phyloP scores from a whole-genome alignment of 2,113 vertebrate genomes.

The pig (Sus scrofa) region DNA sequence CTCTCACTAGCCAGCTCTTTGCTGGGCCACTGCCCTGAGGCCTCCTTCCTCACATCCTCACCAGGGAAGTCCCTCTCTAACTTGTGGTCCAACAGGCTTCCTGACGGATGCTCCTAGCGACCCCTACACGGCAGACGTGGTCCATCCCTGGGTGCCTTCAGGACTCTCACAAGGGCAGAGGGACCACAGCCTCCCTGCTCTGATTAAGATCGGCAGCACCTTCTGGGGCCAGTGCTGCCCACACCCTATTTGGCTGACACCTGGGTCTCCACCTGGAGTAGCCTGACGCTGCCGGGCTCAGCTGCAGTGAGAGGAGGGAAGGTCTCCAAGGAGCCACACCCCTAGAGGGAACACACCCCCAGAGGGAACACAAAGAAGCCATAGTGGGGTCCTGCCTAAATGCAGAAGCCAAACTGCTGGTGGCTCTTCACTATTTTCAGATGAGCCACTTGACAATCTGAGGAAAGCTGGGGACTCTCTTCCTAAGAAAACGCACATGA shows the following conservation, averaged over 20 bases:
- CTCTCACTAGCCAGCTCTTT: not conserved
- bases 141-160: not conserved
- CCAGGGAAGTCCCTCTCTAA: not conserved
- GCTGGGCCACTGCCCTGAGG: not conserved
- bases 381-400: not conserved
- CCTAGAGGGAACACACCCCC: not conserved
- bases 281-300: not conserved
- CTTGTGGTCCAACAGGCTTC: not conserved
- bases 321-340: not conserved
- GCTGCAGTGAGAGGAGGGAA: not conserved
- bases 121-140: accelerated
- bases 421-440: not conserved
- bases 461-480: not conserved
- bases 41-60: not conserved
- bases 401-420: not conserved
- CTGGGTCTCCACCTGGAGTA: not conserved
- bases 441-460: not conserved
- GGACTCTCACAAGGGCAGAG: not conserved
- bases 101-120: accelerated
- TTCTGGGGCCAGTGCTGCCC: not conserved
- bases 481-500: not conserved
- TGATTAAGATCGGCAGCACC: not conserved
- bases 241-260: not conserved
- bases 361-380: not conserved
- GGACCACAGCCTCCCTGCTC: not conserved